Evolutionary conservation across 1,140 invertebrate genomes (phyloP).

Genomic region (Zaprionus taronus): DNA sequence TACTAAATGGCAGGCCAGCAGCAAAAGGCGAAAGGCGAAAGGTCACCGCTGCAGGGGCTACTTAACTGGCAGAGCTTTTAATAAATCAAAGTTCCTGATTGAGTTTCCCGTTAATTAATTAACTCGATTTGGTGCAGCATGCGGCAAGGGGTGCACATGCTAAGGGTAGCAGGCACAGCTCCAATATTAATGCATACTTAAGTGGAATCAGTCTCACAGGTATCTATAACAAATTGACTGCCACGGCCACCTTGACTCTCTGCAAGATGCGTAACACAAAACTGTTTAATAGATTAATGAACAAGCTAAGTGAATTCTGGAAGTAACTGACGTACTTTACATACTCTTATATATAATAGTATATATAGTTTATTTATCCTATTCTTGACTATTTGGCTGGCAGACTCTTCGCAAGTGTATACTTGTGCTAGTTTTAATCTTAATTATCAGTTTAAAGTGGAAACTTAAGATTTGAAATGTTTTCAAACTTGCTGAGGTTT

Average conservation of each 20-base stretch:
- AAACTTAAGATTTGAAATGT: too few species aligned
- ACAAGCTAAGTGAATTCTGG: neutral
- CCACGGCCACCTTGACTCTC: neutral
- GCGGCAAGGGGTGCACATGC: neutral
- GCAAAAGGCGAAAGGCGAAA: slow-evolving; percentile 3
- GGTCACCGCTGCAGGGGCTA: neutral
- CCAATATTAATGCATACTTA: neutral
- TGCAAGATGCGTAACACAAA: neutral
- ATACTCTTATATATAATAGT: too few species aligned
- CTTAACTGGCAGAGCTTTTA: slow-evolving; percentile 14
- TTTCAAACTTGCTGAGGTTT: too few species aligned
- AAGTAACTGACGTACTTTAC: too few species aligned
- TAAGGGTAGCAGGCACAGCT: neutral
- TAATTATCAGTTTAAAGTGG: too few species aligned
- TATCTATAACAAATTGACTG: slow-evolving; percentile 4
- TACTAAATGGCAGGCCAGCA: neutral
- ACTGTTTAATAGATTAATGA: neutral
- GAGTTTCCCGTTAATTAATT: slow-evolving; percentile 20
- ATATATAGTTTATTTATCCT: too few species aligned
- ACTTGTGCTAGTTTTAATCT: too few species aligned
- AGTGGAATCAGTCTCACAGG: slow-evolving; percentile 2
- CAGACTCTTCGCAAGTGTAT: too few species aligned
- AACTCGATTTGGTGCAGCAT: slow-evolving; percentile 32
- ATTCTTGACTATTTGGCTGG: too few species aligned
- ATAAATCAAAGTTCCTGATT: slow-evolving; percentile 37